Conservation (phyloP, 2,797 vertebrate species). For the Vultur gryphus region DNA sequence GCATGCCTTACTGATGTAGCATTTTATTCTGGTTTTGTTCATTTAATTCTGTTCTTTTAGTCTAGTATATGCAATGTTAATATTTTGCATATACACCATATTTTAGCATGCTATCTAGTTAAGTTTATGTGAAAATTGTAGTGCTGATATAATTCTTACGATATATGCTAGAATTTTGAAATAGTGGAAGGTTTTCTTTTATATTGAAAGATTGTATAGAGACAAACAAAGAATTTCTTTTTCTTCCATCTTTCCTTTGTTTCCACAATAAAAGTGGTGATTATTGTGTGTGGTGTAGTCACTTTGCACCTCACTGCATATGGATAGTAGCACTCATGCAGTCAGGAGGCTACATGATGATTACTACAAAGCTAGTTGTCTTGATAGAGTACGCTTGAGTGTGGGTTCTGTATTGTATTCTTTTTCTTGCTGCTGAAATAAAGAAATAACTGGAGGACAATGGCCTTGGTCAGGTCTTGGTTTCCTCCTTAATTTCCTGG, state of each 20-base stretch:
- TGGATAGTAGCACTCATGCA: background rate
- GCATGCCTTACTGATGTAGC: background rate
- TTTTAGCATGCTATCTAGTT: background rate
- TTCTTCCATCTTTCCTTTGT: background rate
- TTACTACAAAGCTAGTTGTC: background rate
- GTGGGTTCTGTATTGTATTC: background rate
- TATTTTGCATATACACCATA: background rate
- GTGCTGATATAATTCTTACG: background rate
- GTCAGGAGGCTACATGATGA: background rate
- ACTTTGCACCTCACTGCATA: background rate
- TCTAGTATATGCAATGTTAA: background rate
- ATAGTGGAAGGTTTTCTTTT: background rate
- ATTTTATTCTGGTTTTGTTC: background rate
- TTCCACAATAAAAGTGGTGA: background rate
- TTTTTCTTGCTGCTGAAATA: background rate
- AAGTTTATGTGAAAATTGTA: background rate
- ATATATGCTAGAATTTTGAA: background rate
- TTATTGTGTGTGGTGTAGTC: accelerated
- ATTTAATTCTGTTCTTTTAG: background rate
- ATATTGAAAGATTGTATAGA: background rate
- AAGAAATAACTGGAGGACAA: background rate
- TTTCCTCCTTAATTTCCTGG: background rate
- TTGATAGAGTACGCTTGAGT: background rate
- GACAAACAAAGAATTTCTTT: background rate
- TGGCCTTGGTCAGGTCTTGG: background rate